Conservation (phyloP, 2,113 vertebrate genomes). For the Dryoscopus gambensis region DNA sequence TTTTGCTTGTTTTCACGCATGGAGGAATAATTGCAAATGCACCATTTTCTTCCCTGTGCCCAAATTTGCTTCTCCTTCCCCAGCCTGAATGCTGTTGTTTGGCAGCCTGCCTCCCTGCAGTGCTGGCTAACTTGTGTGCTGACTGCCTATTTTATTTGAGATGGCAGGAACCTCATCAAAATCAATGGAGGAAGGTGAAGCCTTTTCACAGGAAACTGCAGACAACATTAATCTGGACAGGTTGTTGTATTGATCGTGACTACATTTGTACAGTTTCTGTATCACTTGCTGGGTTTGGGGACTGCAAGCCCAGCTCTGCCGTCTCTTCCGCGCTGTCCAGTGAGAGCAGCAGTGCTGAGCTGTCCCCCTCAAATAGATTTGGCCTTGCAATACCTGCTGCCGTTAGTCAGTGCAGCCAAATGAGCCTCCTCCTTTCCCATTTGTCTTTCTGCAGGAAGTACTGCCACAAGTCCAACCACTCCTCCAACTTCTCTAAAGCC, state of each 20-base stretch:
- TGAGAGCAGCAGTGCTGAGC: neutral
- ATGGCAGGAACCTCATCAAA: neutral
- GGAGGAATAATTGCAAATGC: neutral
- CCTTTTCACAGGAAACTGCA: neutral
- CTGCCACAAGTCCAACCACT: slow-evolving; percentile 53
- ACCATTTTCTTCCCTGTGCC: neutral
- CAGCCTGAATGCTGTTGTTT: neutral
- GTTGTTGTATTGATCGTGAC: neutral
- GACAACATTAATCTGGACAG: neutral
- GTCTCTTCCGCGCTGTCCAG: neutral
- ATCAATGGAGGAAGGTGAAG: neutral
- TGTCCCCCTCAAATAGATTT: neutral
- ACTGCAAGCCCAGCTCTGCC: neutral
- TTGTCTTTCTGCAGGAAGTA: slow-evolving; percentile 50
- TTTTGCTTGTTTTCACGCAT: neutral
- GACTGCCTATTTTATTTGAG: neutral
- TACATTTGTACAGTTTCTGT: neutral
- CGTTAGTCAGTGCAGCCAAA: neutral
- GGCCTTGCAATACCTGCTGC: neutral
- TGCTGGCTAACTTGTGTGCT: neutral
- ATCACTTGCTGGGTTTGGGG: neutral
- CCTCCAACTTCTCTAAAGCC: slow-evolving; percentile 45
- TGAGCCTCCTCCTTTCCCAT: neutral
- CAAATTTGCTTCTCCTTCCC: neutral
- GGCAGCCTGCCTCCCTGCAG: slow-evolving; percentile 8